These are phyloP conservation scores for Sanderia malayensis DNA, from an alignment of 30 jellyfish, hydroid and myxozoan genomes.

Conservation along the genomic window DNA sequence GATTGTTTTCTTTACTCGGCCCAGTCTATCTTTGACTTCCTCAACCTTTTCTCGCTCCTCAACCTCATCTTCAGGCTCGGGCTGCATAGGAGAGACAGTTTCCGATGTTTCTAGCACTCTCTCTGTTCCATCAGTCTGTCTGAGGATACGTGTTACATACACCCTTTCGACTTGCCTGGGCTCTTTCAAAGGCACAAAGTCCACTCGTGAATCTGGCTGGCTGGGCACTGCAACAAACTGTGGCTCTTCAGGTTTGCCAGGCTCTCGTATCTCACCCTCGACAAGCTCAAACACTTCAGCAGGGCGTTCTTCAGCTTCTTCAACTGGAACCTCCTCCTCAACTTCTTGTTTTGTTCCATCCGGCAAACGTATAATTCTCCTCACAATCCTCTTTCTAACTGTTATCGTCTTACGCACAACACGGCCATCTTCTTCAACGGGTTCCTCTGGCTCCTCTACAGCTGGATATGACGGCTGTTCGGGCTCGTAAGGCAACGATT, in stretches of 20 bases:
- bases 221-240: background rate
- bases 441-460: constrained; percentile 42
- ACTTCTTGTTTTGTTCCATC: constrained; percentile 1
- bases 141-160: constrained; percentile 5
- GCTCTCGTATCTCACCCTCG: background rate
- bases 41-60: constrained; percentile 3
- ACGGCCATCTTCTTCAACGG: constrained; percentile 13
- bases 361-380: constrained; percentile 5
- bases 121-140: constrained; percentile 10
- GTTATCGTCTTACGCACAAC: constrained; percentile 7
- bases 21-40: background rate
- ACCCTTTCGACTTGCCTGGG: constrained; percentile 10
- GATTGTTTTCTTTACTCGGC: background rate
- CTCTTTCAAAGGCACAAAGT: background rate
- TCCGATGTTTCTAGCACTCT: constrained; percentile 9
- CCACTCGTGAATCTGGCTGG: background rate
- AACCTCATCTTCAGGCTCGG: background rate
- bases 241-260: constrained; percentile 20
- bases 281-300: background rate
- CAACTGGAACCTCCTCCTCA: constrained; percentile 1
- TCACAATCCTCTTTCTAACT: constrained; percentile 5
- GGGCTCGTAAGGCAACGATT: constrained; percentile 18
- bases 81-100: constrained; percentile 7
- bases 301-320: background rate
- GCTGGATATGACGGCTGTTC: background rate